Percentiles rank a stretch among this genome's conserved stretches.
Conservation (phyloP, 2,888 invertebrate genomes). For the Diaprepes abbreviatus region DNA sequence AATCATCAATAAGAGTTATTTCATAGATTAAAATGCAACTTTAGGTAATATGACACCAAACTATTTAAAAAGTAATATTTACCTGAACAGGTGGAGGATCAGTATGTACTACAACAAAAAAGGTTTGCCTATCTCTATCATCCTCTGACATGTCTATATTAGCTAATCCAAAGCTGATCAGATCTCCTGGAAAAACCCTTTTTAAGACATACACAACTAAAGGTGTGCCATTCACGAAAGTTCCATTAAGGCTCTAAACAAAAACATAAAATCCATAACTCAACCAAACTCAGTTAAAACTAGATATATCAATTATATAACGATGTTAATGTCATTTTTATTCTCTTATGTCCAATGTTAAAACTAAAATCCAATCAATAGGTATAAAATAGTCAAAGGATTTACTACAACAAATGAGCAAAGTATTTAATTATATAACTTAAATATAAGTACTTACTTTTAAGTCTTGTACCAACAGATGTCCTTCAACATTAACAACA, state of each 20-base stretch:
- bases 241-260: slow-evolving; percentile 74
- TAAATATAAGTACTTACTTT: too few relatives aligned
- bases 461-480: slow-evolving; percentile 20
- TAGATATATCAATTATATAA: not conserved
- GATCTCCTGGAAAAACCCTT: slow-evolving; percentile 67
- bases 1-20: too few relatives aligned
- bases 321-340: too few relatives aligned
- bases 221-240: slow-evolving; percentile 69
- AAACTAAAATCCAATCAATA: too few relatives aligned
- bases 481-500: slow-evolving; percentile 22
- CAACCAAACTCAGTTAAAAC: too few relatives aligned
- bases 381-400: too few relatives aligned
- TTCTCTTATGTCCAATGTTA: too few relatives aligned
- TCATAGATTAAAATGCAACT: too few relatives aligned
- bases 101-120: slow-evolving; percentile 29
- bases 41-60: too few relatives aligned
- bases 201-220: slow-evolving; percentile 65
- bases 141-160: slow-evolving; percentile 3
- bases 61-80: not conserved
- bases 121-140: slow-evolving; percentile 22
- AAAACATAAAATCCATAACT: too few relatives aligned
- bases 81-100: not conserved
- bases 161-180: slow-evolving; percentile 70
- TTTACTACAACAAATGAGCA: too few relatives aligned
- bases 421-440: too few relatives aligned